These are phyloP conservation scores for Brienomyrus longianalis DNA, from an alignment of 2,113 vertebrate species.

Conservation along the genomic window DNA sequence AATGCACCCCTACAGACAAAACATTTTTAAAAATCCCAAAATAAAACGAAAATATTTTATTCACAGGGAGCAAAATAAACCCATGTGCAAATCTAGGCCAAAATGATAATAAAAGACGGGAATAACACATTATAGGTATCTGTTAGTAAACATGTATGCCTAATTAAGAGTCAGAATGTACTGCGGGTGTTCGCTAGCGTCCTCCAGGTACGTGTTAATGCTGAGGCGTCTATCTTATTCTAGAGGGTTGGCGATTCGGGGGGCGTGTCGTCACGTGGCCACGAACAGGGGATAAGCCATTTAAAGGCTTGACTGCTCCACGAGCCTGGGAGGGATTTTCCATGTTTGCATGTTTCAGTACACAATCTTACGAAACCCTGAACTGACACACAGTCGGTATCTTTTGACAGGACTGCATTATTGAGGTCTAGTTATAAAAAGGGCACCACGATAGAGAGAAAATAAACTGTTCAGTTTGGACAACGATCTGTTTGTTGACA, in stretches of 20 bases:
- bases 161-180: background rate
- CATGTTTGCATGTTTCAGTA: background rate
- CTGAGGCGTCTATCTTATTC: background rate
- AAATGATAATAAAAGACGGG: background rate
- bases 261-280: slow-evolving; percentile 10
- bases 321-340: background rate
- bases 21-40: background rate
- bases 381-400: background rate
- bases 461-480: background rate
- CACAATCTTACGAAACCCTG: background rate
- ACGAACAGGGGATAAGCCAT: background rate
- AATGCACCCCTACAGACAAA: background rate
- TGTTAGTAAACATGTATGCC: background rate
- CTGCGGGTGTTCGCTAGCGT: background rate
- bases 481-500: background rate
- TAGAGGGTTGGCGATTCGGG: background rate
- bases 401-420: background rate
- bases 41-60: background rate
- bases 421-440: background rate
- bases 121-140: background rate
- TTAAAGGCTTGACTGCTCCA: background rate
- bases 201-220: background rate
- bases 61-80: background rate
- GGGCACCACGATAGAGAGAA: background rate
- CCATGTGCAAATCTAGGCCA: background rate